A percentile compares a stretch with the other conserved stretches of the same genome.
Conservation (phyloP, 2,113 vertebrate genomes). For the Dascyllus trimaculatus region DNA sequence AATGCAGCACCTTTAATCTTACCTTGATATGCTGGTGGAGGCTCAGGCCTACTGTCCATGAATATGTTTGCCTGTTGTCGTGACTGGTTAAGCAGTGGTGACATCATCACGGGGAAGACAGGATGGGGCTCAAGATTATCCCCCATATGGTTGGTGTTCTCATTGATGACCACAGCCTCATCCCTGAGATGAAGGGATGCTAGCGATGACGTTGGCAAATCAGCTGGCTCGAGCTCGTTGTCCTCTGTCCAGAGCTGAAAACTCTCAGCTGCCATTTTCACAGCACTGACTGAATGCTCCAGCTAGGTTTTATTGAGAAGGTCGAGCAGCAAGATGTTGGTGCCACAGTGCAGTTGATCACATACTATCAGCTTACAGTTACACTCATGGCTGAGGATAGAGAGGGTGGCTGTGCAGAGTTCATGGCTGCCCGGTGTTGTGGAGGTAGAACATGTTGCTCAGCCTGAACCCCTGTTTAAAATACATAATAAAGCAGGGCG, state of each 20-base stretch:
- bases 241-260: constrained; percentile 50
- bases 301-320: constrained; percentile 51
- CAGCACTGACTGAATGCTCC: constrained; percentile 47
- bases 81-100: constrained; percentile 61
- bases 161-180: constrained; percentile 41
- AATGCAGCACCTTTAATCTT: constrained; percentile 19
- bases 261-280: constrained; percentile 73
- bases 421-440: constrained; percentile 73
- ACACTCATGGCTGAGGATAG: constrained; percentile 64
- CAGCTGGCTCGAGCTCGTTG: constrained; percentile 32
- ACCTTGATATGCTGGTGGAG: constrained; percentile 70
- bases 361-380: constrained; percentile 75
- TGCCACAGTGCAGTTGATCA: constrained; percentile 53
- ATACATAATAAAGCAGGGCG: constrained; percentile 34
- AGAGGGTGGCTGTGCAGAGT: constrained; percentile 42
- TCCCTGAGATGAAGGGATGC: constrained; percentile 71
- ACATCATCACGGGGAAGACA: constrained; percentile 49
- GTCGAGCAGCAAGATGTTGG: constrained; percentile 54
- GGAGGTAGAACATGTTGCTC: constrained; percentile 48
- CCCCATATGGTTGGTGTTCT: constrained; percentile 48
- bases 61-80: constrained; percentile 35
- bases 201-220: constrained; percentile 50
- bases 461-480: constrained; percentile 23
- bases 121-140: constrained; percentile 62
- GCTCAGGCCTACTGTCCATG: constrained; percentile 37